Conservation (phyloP, 2,888 invertebrate genomes). For the Pristionchus arcanus region DNA sequence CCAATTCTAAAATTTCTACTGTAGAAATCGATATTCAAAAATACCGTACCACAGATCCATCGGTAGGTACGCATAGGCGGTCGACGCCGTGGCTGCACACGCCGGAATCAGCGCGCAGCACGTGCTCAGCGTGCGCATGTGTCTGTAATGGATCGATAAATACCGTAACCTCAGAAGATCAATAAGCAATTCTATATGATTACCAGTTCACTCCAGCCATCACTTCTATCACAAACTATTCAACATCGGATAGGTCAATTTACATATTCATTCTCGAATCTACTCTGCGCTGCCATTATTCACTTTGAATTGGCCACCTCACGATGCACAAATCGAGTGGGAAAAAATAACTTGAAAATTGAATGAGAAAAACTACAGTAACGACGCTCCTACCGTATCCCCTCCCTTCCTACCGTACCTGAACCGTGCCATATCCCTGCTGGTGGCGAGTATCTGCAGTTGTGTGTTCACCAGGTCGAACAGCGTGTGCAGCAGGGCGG, state of each 20-base stretch:
- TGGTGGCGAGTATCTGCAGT: slow-evolving; percentile 81
- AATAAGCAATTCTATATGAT: background rate
- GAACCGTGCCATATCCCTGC: slow-evolving; percentile 59
- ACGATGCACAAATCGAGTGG: too few species aligned
- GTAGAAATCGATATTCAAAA: slow-evolving; percentile 4
- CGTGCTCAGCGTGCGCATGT: slow-evolving; percentile 67
- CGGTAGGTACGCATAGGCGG: slow-evolving; percentile 66
- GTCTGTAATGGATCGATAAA: slow-evolving; percentile 54
- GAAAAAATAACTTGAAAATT: too few species aligned
- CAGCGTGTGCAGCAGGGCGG: slow-evolving; percentile 83
- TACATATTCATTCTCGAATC: too few species aligned
- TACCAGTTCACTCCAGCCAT: too few species aligned
- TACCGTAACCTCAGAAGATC: background rate
- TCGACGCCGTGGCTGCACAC: slow-evolving; percentile 64
- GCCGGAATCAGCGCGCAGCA: slow-evolving; percentile 65
- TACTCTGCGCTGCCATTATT: too few species aligned
- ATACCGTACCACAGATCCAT: slow-evolving; percentile 68
- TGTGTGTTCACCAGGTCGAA: slow-evolving; percentile 83
- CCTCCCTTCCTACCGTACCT: background rate
- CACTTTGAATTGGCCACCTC: too few species aligned
- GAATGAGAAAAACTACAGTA: too few species aligned
- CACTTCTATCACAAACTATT: too few species aligned
- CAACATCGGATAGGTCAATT: too few species aligned
- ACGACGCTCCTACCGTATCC: background rate
- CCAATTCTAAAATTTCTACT: too few species aligned